Conservation (phyloP, 2,888 invertebrate species). For the Nematopogon swammerdamellus region DNA sequence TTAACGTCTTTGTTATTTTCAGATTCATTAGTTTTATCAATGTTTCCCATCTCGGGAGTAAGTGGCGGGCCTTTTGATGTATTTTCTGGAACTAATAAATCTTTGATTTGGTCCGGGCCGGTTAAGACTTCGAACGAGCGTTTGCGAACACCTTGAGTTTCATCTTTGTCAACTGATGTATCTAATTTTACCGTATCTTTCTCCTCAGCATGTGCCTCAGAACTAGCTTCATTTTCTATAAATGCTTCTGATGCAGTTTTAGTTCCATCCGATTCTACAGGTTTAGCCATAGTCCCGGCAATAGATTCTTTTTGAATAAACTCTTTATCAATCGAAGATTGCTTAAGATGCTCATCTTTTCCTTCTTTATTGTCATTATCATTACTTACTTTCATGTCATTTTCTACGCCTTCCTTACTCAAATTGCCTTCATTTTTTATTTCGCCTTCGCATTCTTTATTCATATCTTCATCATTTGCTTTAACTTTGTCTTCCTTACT, state of each 20-base stretch:
- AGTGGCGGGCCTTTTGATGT: too few relatives aligned
- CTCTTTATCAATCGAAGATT: neutral
- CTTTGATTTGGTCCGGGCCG: constrained; percentile 28
- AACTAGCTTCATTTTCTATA: constrained; percentile 9
- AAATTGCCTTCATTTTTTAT: constrained; percentile 7
- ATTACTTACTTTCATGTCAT: constrained; percentile 9
- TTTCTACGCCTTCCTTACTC: constrained; percentile 6
- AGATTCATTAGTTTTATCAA: constrained; percentile 20
- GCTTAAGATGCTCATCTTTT: neutral
- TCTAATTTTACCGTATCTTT: neutral
- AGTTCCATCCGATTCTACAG: constrained; percentile 4
- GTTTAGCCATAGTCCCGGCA: constrained; percentile 11
- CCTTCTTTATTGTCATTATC: constrained; percentile 8
- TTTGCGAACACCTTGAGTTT: constrained; percentile 14
- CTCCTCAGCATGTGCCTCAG: constrained; percentile 8
- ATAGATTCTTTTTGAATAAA: constrained; percentile 12
- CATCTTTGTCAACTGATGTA: neutral
- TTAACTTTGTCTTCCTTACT: neutral
- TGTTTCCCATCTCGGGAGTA: too few relatives aligned
- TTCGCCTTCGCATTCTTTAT: constrained; percentile 8
- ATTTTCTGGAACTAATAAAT: constrained; percentile 21
- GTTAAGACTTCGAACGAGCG: constrained; percentile 44
- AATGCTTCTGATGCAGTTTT: constrained; percentile 11
- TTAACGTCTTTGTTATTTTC: constrained; percentile 27
- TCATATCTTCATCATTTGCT: neutral